Base-by-base conservation (phyloP, 2,888 invertebrate genomes). In the Meliscaeva auricollis region DNA sequence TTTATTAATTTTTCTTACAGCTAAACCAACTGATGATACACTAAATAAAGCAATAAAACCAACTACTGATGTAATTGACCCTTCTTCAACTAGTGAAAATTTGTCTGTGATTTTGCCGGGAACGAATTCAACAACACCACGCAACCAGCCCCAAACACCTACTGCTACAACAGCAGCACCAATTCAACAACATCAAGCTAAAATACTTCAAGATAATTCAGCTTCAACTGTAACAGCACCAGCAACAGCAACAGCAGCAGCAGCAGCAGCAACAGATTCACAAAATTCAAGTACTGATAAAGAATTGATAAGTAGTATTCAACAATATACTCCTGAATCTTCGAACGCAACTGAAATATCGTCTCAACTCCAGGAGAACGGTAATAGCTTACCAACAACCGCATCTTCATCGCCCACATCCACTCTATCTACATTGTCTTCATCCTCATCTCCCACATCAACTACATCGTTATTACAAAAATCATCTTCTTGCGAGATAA, bases 351-450 rank as follows among this genome's bases (percentile, higher is more conserved):
- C 78, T 64, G 80, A 76, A 81, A 64, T 68, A 52, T 17, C 74
- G 13, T 58, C 58, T 3, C 35, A 35, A 54, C 9, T 30, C 8
- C 78, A 78, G 35, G 69, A 77, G 20, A 87, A 52, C 70, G 76
- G 48, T 50, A 83, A 41, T 70, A 76, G 80, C 73, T 60, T 73
- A 68, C 68, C 84, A 9, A 46, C 77, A 58, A 69, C 82, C 46
- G 77, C 84, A 62, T 74, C 83, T 22, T 80, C 87, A 35, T 91
- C 78, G 26, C 75, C 81, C 20, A 79, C 75, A 62, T 76, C 83
- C n/a, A 85, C 82, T 46, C 30, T 75, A 20, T 72, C 87, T 11
- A 74, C 78, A 75, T 38, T 85, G 5, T 88, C 89, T 11, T 80
- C 73, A 20, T 46, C 77, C 8, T 73, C 82, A 52, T 68, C 84